A percentile compares a stretch with the other conserved stretches of the same genome.
Conservation (phyloP, 2,113 vertebrate species). For the Cyprinus carpio region DNA sequence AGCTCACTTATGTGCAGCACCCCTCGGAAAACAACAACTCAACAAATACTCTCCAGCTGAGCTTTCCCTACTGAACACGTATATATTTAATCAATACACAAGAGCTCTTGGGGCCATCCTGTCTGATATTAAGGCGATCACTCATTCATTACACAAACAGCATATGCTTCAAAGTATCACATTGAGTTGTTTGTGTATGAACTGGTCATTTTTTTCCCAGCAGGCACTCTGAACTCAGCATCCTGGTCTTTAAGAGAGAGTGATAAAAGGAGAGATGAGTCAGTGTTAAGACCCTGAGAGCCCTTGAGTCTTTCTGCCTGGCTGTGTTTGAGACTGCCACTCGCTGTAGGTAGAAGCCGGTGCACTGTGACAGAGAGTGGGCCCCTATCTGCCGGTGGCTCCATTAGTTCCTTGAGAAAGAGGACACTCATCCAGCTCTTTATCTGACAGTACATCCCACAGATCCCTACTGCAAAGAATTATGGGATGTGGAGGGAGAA, state of each 20-base stretch:
- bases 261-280: slow-evolving; percentile 36
- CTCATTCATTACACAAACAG: slow-evolving; percentile 5
- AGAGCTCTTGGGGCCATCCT: neutral
- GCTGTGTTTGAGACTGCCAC: slow-evolving; percentile 24
- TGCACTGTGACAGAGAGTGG: slow-evolving; percentile 28
- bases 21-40: neutral
- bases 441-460: slow-evolving; percentile 39
- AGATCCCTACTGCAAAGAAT: slow-evolving; percentile 4
- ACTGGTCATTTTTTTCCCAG: neutral
- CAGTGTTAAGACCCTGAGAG: slow-evolving; percentile 22
- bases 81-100: neutral
- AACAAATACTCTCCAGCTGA: neutral
- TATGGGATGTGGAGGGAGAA: slow-evolving; percentile 32
- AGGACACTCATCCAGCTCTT: slow-evolving; percentile 45
- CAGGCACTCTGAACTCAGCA: slow-evolving; percentile 29
- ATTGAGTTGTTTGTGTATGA: neutral
- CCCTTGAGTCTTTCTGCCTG: neutral
- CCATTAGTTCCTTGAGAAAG: slow-evolving; percentile 53
- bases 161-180: neutral
- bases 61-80: neutral
- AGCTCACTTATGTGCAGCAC: slow-evolving; percentile 5
- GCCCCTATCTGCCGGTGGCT: slow-evolving; percentile 36
- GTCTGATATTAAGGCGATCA: neutral
- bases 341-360: slow-evolving; percentile 20
- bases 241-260: slow-evolving; percentile 29